Evolutionary conservation across 2,797 vertebrate species (phyloP).

Genomic region (Denticeps clupeoides): DNA sequence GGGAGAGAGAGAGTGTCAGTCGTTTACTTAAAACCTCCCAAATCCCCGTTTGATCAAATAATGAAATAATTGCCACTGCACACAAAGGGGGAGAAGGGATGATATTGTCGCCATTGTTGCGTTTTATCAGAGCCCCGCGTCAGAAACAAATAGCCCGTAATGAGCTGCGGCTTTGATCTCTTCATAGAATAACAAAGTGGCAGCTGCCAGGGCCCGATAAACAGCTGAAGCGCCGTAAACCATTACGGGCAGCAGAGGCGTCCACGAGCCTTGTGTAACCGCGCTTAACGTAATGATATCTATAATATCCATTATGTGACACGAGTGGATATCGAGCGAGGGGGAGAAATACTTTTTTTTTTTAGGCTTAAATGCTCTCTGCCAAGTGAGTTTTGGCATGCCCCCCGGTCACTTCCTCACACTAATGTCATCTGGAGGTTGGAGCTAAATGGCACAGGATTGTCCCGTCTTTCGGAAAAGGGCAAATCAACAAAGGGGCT

Average conservation of each 20-base stretch:
- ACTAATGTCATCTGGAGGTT: no score
- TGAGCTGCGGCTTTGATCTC: background rate
- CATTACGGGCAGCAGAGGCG: conserved; percentile 8
- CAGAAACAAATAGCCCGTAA: background rate
- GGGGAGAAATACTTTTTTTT: background rate
- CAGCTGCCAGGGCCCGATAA: background rate
- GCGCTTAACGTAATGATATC: conserved; percentile 13
- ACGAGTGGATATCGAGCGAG: background rate
- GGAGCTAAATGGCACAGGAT: no score
- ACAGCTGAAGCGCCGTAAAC: background rate
- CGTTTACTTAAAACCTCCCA: conserved; percentile 6
- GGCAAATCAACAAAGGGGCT: no score
- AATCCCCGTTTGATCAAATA: background rate
- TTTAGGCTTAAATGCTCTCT: no score
- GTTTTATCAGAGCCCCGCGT: background rate
- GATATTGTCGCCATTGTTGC: background rate
- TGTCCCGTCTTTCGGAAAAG: no score
- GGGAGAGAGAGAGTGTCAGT: background rate
- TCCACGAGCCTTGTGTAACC: conserved; percentile 9
- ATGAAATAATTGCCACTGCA: background rate
- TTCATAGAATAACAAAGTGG: background rate
- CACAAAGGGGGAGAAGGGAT: background rate
- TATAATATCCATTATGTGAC: background rate
- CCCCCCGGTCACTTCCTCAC: no score
- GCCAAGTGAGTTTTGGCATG: no score